Conservation (phyloP, 1,140 invertebrate genomes). For the Rhagoletis zephyria region DNA sequence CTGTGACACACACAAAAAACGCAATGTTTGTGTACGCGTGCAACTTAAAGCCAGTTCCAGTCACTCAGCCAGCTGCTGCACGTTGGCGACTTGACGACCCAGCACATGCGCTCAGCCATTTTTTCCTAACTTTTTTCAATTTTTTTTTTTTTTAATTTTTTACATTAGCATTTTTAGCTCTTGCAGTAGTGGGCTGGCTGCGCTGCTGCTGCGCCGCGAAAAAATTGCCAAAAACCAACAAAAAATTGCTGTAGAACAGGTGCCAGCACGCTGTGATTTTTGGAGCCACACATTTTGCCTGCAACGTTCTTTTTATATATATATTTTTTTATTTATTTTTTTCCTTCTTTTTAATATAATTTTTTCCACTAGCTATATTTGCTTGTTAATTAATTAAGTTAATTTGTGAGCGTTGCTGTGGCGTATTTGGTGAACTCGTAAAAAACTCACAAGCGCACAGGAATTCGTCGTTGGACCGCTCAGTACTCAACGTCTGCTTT, state of each 20-base stretch:
- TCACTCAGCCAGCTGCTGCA: constrained; percentile 2
- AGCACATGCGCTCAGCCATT: constrained; percentile 28
- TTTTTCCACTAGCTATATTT: constrained; percentile 5
- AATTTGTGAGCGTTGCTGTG: constrained; percentile 32
- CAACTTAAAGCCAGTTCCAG: neutral
- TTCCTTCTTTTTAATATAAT: constrained; percentile 26
- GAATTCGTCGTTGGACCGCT: neutral
- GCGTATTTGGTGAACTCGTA: neutral
- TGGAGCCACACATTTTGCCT: neutral
- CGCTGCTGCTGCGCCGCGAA: too few species aligned
- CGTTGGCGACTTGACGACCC: constrained; percentile 22
- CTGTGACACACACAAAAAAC: constrained; percentile 13
- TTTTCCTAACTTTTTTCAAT: neutral
- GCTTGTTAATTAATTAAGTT: constrained; percentile 53
- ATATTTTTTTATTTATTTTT: neutral
- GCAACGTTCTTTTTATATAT: neutral
- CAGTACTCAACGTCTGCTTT: neutral
- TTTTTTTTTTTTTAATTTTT: neutral
- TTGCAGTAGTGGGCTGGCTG: too few species aligned
- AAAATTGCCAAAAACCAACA: neutral
- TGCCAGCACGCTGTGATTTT: neutral
- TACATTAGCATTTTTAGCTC: neutral
- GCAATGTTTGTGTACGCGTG: neutral
- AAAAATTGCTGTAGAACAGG: constrained; percentile 25
- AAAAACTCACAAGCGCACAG: neutral